Evolutionary conservation across 2,888 invertebrate species (phyloP).

Genomic region (Troglohyphantes excavatus): DNA sequence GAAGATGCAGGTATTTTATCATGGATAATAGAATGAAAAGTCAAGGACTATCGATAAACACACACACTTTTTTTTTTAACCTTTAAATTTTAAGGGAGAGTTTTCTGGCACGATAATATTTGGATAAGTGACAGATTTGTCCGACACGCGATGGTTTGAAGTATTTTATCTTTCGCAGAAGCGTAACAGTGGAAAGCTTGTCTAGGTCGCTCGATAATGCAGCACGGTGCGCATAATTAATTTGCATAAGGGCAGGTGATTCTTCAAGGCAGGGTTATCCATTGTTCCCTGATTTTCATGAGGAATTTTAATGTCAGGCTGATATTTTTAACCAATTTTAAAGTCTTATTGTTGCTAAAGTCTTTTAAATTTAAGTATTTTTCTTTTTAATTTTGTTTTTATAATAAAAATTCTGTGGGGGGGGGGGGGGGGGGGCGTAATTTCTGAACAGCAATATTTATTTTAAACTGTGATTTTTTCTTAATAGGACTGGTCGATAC

Average conservation of each 20-base stretch:
- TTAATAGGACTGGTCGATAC: no score
- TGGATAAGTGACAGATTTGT: conserved; percentile 50
- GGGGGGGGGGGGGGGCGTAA: no score
- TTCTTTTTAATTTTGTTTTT: no score
- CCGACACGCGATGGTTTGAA: conserved; percentile 22
- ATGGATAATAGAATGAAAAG: not conserved
- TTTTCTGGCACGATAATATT: conserved; percentile 11
- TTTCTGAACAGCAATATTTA: no score
- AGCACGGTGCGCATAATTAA: not conserved
- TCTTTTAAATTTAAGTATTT: no score
- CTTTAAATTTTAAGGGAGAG: not conserved
- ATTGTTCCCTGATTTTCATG: no score
- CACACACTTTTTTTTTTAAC: not conserved
- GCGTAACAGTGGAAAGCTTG: not conserved
- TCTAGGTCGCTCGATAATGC: not conserved
- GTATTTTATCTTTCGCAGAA: conserved; percentile 1
- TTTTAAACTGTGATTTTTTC: no score
- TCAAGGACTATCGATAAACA: conserved; percentile 4
- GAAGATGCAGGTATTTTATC: no score
- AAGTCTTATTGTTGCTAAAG: no score
- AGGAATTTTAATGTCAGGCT: no score
- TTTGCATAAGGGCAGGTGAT: not conserved
- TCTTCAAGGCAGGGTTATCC: not conserved
- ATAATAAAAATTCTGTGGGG: no score
- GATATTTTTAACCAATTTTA: no score